These are phyloP conservation scores for Aricia artaxerxes DNA, from an alignment of 2,888 invertebrate species.

Conservation along the genomic window DNA sequence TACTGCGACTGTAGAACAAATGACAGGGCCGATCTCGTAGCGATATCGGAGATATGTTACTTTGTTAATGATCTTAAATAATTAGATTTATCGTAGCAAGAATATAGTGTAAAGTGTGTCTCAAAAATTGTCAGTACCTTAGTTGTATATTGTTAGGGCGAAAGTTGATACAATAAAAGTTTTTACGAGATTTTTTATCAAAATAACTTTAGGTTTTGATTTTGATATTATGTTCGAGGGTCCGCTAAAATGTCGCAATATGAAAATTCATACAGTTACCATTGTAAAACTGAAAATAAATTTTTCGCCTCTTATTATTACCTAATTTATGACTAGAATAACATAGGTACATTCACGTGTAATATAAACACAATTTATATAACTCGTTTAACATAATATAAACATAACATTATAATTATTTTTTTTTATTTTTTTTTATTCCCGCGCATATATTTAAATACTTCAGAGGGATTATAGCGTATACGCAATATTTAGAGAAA, in stretches of 20 bases:
- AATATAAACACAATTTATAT: not conserved
- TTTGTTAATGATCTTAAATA: constrained; percentile 6
- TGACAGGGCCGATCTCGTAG: not conserved
- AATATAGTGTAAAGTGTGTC: constrained; percentile 14
- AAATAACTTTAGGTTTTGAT: not conserved
- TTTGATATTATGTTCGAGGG: constrained; percentile 5
- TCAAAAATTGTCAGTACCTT: constrained; percentile 12
- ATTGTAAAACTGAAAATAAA: not conserved
- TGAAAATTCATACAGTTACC: not conserved
- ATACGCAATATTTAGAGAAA: not conserved
- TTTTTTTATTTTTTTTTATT: not conserved
- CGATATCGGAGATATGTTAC: not conserved
- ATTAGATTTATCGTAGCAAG: constrained; percentile 4
- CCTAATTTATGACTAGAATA: not conserved
- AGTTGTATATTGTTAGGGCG: constrained; percentile 5
- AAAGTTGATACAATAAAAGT: not conserved
- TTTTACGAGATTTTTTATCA: not conserved
- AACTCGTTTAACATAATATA: not conserved
- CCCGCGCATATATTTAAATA: not conserved
- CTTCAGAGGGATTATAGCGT: not conserved
- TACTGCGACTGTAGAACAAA: not conserved
- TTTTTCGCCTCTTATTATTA: not conserved
- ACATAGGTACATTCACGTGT: not conserved
- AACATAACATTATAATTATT: not conserved
- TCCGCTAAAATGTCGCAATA: not conserved